Conservation (phyloP, 2,888 invertebrate species). For the Emesis furor region DNA sequence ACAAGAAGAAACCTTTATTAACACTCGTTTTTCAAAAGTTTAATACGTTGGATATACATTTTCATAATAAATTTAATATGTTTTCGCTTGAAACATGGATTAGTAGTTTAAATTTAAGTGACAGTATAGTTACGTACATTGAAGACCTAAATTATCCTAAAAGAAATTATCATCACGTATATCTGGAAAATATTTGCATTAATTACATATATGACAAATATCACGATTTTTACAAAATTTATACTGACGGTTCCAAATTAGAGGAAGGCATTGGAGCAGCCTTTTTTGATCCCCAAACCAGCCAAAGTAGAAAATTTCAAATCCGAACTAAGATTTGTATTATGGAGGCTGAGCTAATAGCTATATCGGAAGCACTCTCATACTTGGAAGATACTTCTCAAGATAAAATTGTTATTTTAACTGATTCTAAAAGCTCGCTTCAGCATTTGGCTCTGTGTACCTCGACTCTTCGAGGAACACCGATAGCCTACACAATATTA, state of each 20-base stretch:
- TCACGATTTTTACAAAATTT: background rate
- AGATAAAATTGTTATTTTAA: constrained; percentile 20
- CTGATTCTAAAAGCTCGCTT: constrained; percentile 38
- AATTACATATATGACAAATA: background rate
- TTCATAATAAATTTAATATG: background rate
- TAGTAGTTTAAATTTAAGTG: background rate
- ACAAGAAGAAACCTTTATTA: background rate
- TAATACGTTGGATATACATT: background rate
- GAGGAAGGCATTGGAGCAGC: background rate
- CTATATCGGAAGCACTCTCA: constrained; percentile 32
- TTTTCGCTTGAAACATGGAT: background rate
- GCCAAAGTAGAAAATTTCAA: background rate
- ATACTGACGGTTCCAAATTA: background rate
- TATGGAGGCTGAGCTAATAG: constrained; percentile 34
- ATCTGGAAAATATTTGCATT: too few relatives aligned
- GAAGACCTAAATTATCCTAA: background rate
- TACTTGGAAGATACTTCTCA: background rate
- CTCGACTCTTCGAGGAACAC: constrained; percentile 26
- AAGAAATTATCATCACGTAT: background rate
- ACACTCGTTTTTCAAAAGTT: background rate
- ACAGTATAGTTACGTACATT: background rate
- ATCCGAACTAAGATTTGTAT: constrained; percentile 3
- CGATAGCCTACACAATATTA: constrained; percentile 35
- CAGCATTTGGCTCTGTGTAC: constrained; percentile 34
- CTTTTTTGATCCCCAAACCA: background rate